A percentile compares a stretch with the other conserved stretches of the same genome.
phyloP scores from a whole-genome alignment of 2,888 invertebrate species.

The Carterocephalus palaemon region DNA sequence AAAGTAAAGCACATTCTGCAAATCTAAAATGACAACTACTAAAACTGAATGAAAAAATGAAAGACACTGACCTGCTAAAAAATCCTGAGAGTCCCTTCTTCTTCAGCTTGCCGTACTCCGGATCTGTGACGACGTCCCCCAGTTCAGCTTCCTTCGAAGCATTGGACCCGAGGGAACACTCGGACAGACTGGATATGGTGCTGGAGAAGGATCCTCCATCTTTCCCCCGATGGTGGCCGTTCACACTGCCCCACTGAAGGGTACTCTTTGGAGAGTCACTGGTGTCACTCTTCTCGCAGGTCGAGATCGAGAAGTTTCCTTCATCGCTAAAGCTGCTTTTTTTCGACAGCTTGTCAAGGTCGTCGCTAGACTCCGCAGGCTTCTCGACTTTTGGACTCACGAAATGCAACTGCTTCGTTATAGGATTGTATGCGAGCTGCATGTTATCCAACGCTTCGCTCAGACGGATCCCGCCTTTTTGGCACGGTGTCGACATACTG shows the following conservation, averaged over 20 bases:
- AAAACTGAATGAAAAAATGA: conserved; percentile 7
- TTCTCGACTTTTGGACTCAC: conserved; percentile 71
- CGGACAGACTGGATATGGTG: conserved; percentile 84
- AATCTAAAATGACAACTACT: too few relatives aligned
- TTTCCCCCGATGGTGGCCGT: conserved; percentile 74
- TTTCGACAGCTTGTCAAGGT: conserved; percentile 68
- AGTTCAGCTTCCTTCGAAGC: conserved; percentile 73
- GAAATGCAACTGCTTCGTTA: conserved; percentile 85
- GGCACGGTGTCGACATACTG: conserved; percentile 66
- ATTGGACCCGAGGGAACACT: conserved; percentile 82
- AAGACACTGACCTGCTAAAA: conserved; percentile 78
- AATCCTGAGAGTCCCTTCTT: conserved; percentile 81
- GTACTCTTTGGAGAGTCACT: conserved; percentile 76
- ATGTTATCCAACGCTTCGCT: conserved; percentile 85
- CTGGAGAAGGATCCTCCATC: conserved; percentile 83
- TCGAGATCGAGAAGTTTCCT: conserved; percentile 71
- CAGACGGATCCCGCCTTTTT: conserved; percentile 79
- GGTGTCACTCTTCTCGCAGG: conserved; percentile 74
- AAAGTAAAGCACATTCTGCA: too few relatives aligned
- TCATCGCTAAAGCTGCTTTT: conserved; percentile 76
- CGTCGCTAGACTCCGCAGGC: conserved; percentile 51
- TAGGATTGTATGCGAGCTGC: conserved; percentile 86
- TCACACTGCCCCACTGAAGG: conserved; percentile 69
- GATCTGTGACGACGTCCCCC: conserved; percentile 47
- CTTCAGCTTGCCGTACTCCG: conserved; percentile 70